Evolutionary conservation across 2,113 vertebrate species (phyloP), one percentile per base, ranked within the genome.

Genomic region (Vulpes vulpes): DNA sequence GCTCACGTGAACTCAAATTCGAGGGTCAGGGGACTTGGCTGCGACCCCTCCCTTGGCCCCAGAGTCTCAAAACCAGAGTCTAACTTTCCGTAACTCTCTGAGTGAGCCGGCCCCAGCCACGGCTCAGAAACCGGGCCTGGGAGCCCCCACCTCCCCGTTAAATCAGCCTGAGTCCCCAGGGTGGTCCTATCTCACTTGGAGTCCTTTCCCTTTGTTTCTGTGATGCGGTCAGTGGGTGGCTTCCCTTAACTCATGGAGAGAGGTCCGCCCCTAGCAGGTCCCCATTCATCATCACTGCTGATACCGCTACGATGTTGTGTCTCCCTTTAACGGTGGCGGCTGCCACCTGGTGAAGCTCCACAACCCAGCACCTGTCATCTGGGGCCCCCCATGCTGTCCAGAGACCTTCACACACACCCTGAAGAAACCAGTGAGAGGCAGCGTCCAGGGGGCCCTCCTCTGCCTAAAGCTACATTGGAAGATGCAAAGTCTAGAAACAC

Each of bases 71-170:
- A n/a, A 30, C 43, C 3, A 0, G 4, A 11, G 25, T 55, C 60
- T 32, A 2, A 20, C 43, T 69, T 32, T 27, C 71, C 6, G 3
- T 15, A 17, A 15, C 3, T 35, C 20, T 35, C 35, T 9, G 16
- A 0, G 11, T 38, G 3, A 35, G 25, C 9, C 0, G 0, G 59
- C 20, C 49, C 25, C 23, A 0, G 53, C 1, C 1, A 62, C 1
- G 2, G 55, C 9, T 76, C 30, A 11, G 51, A 38, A 16, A 30
- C 27, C 0, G 15, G 9, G 43, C 2, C 1, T 0, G 3, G 32
- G 15, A 14, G 27, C 7, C 16, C 8, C 0, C 12, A 43, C 43
- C 43, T 43, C 43, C 0, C 62, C 35, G 9, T 0, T 3, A 32
- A 27, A 3, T 5, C 7, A n/a, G 59, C 2, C 1, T 11, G 4